phyloP scores from a whole-genome alignment of 2,888 invertebrate species.

The Drosophila pseudotalamancana region DNA sequence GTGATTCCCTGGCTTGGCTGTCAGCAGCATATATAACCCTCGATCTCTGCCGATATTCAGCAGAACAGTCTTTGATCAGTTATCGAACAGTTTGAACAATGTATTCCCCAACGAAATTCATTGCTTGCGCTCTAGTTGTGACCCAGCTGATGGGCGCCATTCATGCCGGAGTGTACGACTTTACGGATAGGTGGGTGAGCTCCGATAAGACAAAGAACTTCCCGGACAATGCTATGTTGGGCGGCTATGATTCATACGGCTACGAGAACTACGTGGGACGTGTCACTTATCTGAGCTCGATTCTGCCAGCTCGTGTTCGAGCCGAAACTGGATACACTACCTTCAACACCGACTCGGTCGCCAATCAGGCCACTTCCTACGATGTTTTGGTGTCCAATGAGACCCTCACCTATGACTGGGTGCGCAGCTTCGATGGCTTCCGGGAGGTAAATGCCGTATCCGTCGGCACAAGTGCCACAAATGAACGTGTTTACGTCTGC shows the following conservation, averaged over 20 bases:
- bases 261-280: conserved; percentile 60
- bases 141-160: conserved; percentile 40
- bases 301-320: conserved; percentile 53
- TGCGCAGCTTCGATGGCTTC: conserved; percentile 51
- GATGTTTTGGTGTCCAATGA: conserved; percentile 33
- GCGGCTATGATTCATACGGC: conserved; percentile 49
- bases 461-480: conserved; percentile 38
- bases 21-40: conserved; percentile 11
- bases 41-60: not conserved
- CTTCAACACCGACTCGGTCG: conserved; percentile 10
- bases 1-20: not conserved
- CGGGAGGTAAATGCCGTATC: conserved; percentile 34
- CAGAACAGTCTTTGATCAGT: conserved; percentile 2
- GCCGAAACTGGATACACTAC: conserved; percentile 36
- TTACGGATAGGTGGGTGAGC: conserved; percentile 37
- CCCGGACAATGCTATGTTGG: conserved; percentile 42
- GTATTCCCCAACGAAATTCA: conserved; percentile 25
- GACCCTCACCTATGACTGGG: conserved; percentile 40
- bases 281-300: not conserved
- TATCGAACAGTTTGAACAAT: conserved; percentile 26
- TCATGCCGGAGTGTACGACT: conserved; percentile 34
- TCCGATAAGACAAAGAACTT: conserved; percentile 17
- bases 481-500: conserved; percentile 51
- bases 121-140: conserved; percentile 27
- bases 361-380: conserved; percentile 10